Evolutionary conservation across 2,797 vertebrate genomes (phyloP), one percentile per base, ranked within the genome.

Genomic region (Pelochelys cantorii): DNA sequence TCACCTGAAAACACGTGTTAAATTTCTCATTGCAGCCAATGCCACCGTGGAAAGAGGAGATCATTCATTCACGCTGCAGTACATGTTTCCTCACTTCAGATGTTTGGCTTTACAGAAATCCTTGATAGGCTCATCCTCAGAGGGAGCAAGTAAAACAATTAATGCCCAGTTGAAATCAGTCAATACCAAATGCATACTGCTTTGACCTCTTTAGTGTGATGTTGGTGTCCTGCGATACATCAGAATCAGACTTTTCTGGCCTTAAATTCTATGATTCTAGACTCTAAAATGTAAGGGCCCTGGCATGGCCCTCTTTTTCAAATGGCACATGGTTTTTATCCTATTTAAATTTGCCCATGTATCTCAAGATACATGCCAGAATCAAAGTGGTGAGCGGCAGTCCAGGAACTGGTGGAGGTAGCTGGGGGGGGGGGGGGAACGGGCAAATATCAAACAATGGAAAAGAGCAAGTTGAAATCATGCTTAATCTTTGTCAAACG

Each of bases 81-180:
- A 11, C 60, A 11, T 34, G 42, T 84, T 75, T 86, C 42, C 82
- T 93, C 81, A 57, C 91, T 92, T 54, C 86, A 89, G 0, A 55
- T 87, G 5, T 84, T 87, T 92, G 77, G 31, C 71, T 62, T 87
- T 81, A 74, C 59, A 91, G 79, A 95, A 94, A 95, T 95, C 94
- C 62, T 84, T 90, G n/a, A 7, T 68, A 94, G 88, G 53, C 85
- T 93, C 82, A 85, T 90, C 65, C 60, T 95, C 79, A 88, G 8
- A 65, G 68, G 65, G 55, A 87, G 85, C 42, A 88, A 94, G 90
- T 90, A 81, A 90, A 92, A 89, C 91, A 86, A 91, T 94, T 57
- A 81, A 84, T 82, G 75, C 22, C 80, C 53, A 88, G 85, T 86
- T 94, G 88, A 92, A 37, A 62, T 10, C 4, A 23, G 74, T 91